These are phyloP conservation scores for Xyrauchen texanus DNA, from an alignment of 2,113 vertebrate species.

Conservation along the genomic window DNA sequence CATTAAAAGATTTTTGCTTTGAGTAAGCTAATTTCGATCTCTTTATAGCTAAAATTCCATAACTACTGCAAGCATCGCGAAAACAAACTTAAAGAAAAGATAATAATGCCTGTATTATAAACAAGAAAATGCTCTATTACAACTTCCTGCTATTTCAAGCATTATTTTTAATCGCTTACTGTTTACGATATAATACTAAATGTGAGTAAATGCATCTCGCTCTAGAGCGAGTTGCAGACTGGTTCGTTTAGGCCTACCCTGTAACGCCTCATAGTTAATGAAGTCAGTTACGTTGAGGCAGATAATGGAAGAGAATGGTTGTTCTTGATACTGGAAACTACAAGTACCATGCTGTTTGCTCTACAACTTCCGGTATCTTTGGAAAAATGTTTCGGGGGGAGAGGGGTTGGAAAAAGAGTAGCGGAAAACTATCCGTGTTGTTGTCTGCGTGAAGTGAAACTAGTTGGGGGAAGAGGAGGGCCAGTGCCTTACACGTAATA, in stretches of 20 bases:
- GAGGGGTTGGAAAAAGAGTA: conserved; percentile 59
- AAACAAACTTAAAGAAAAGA: background rate
- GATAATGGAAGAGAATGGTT: background rate
- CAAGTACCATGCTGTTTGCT: conserved; percentile 67
- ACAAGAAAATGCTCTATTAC: background rate
- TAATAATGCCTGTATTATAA: background rate
- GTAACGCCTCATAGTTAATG: conserved; percentile 47
- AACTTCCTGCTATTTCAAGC: too few relatives aligned
- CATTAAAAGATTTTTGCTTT: too few relatives aligned
- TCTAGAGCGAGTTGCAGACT: background rate
- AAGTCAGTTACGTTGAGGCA: background rate
- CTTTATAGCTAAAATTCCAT: too few relatives aligned
- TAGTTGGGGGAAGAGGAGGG: conserved; percentile 54
- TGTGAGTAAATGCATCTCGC: background rate
- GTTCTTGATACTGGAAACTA: conserved; percentile 63
- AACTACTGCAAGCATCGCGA: too few relatives aligned
- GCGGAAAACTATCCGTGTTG: conserved; percentile 59
- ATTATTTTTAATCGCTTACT: background rate
- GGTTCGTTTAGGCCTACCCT: conserved; percentile 45
- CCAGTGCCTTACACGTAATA: conserved; percentile 36
- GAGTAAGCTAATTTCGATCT: too few relatives aligned
- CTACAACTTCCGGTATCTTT: conserved; percentile 69
- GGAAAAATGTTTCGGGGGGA: conserved; percentile 70
- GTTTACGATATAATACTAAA: background rate
- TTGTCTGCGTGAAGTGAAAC: conserved; percentile 55